Evolutionary conservation across 2,888 invertebrate species (phyloP), one percentile per base, ranked within the genome.

Genomic region (Synanthedon andrenaeformis): DNA sequence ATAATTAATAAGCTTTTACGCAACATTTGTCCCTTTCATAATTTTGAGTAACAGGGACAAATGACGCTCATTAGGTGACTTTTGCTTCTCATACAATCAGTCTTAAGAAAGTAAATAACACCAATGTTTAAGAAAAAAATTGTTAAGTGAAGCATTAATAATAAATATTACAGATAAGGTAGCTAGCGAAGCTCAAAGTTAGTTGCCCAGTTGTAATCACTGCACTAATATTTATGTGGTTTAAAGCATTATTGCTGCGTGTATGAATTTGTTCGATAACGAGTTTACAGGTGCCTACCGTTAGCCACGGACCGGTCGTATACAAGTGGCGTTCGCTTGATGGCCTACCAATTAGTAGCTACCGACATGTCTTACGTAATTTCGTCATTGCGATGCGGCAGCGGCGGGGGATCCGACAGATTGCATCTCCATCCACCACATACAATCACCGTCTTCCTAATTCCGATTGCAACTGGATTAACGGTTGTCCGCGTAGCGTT

Each of bases 181-280:
- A 12, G 13, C 45, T 6, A 3, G 12, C 12, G 45, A 45, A 45
- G 45, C 45, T 13, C 45, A 45, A n/a, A n/a, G n/a, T n/a, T 45
- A n/a, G 45, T 45, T 45, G 45, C 45, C 45, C 14, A 45, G 45
- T 45, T 45, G 6, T 65, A 68, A 72, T 72, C 65, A 64, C 68
- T 65, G 64, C 57, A 45, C 45, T 45, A 45, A 59, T 45, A 45
- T n/a, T 45, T 12, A 45, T 45, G 45, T 64, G 62, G 62, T 65
- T 65, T 63, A 62, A 62, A 66, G 68, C 67, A 62, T 67, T 65
- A 63, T 64, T 65, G 68, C 62, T 54, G 59, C 56, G 61, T 61
- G 59, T 64, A 73, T 76, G 72, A 76, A 74, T 76, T 76, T 67
- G 73, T 76, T 74, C 69, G 71, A 71, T 78, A 79, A 81, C 79